Conservation (phyloP, 2,888 invertebrate genomes). For the Pandemis heparana region DNA sequence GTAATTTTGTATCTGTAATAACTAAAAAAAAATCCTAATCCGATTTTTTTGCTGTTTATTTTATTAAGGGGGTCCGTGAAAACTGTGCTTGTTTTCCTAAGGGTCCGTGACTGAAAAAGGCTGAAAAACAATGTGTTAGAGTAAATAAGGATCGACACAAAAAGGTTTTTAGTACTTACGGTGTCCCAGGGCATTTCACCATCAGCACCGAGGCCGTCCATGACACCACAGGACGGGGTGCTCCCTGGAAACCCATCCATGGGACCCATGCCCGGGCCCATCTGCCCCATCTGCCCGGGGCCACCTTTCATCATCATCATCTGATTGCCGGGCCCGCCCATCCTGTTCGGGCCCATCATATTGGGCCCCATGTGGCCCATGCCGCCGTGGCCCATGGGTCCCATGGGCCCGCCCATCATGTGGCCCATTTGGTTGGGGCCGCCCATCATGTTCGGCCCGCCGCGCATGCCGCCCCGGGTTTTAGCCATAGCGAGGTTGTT, state of each 20-base stretch:
- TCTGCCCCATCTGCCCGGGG: conserved; percentile 78
- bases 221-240: conserved; percentile 86
- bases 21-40: no score
- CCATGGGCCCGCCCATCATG: conserved; percentile 83
- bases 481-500: conserved; percentile 92
- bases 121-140: no score
- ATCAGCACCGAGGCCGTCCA: conserved; percentile 86
- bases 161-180: conserved; percentile 64
- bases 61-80: no score
- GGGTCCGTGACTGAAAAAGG: no score
- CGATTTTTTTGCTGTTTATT: no score
- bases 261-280: conserved; percentile 78
- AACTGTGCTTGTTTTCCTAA: no score
- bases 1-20: no score
- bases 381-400: conserved; percentile 76
- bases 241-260: conserved; percentile 86
- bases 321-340: conserved; percentile 77
- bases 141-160: not conserved
- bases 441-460: conserved; percentile 82
- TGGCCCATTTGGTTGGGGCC: conserved; percentile 82
- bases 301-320: conserved; percentile 85
- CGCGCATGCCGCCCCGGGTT: conserved; percentile 87
- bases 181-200: conserved; percentile 86
- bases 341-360: conserved; percentile 81
- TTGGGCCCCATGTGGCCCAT: conserved; percentile 83